Percentiles rank a stretch among this genome's conserved stretches.
These are phyloP conservation scores for Gymnocephalus cernua DNA, from an alignment of 2,113 vertebrate genomes.

Conservation along the genomic window DNA sequence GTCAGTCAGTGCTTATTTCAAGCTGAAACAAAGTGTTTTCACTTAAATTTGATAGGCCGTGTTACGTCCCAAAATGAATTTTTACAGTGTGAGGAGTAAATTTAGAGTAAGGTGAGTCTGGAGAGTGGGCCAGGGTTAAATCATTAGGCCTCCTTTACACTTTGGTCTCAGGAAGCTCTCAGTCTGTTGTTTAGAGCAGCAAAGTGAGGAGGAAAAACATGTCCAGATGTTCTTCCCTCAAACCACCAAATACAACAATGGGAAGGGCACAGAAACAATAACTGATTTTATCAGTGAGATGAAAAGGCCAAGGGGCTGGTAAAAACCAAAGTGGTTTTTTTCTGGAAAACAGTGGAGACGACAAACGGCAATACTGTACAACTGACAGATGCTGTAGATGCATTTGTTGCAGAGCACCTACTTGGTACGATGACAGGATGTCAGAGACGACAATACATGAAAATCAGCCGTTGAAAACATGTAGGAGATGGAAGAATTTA, in stretches of 20 bases:
- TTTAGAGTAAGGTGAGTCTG: neutral
- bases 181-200: neutral
- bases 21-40: neutral
- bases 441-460: neutral
- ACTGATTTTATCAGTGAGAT: conserved; percentile 37
- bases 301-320: conserved; percentile 2
- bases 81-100: neutral
- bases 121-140: conserved; percentile 4
- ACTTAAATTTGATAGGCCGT: neutral
- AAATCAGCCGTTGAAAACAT: neutral
- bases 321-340: conserved; percentile 2
- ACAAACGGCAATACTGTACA: neutral
- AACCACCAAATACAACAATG: conserved; percentile 12
- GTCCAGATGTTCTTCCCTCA: neutral
- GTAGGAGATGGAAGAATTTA: neutral
- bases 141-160: neutral
- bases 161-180: neutral
- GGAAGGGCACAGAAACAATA: conserved; percentile 23
- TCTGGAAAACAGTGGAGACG: neutral
- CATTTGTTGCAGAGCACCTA: neutral
- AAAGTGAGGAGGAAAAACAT: neutral
- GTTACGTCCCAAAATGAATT: no score
- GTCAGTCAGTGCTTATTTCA: neutral
- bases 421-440: neutral
- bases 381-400: neutral